Evolutionary conservation across 92 coral and sea anemone genomes (phyloP), one percentile per base, ranked within the genome.

Genomic region (Hydrozoanthus gracilis): DNA sequence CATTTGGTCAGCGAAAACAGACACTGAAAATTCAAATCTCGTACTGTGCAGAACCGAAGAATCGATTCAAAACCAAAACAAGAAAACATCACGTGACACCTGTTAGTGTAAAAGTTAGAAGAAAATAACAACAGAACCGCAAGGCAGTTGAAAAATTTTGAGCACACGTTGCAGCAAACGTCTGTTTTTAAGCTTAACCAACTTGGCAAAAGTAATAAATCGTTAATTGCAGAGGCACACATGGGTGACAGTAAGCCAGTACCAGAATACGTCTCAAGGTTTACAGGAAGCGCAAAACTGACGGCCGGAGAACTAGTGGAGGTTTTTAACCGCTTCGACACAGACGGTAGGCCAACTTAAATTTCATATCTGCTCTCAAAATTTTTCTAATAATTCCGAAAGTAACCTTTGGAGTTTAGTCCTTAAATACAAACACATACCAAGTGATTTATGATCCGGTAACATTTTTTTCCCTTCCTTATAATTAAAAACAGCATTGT

Each of bases 261-360:
- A 2, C 85, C 85, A 10, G 85, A 80, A 48, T 80, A 48, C 27
- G 47, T 27, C 7, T 80, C 85, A 45, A 65, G 56, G 11, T 80
- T 80, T 66, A 17, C 85, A 16, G 85, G 85, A 16, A 47, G 51
- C 4, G 6, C 61, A 8, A 80, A 80, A 20, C 55, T 80, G 49
- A 80, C 85, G 8, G 85, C 85, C n/a, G 85, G 85, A 4, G 85
- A 80, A 27, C 18, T 80, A 8, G 85, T 80, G 18, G 85, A 80
- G 15, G 74, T 80, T 17, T 80, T 80, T 16, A 80, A 80, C 73
- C 74, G 74, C 45, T 80, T 80, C 51, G 85, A 80, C 50, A 66
- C 18, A 18, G 85, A 80, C 8, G 85, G 85, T 80, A 80, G 16
- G 85, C 75, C 64, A 58, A 58, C 12, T 16, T 66, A 16, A n/a